These are phyloP conservation scores for Dendropsophus ebraccatus DNA, from an alignment of 2,113 vertebrate genomes.

Conservation along the genomic window DNA sequence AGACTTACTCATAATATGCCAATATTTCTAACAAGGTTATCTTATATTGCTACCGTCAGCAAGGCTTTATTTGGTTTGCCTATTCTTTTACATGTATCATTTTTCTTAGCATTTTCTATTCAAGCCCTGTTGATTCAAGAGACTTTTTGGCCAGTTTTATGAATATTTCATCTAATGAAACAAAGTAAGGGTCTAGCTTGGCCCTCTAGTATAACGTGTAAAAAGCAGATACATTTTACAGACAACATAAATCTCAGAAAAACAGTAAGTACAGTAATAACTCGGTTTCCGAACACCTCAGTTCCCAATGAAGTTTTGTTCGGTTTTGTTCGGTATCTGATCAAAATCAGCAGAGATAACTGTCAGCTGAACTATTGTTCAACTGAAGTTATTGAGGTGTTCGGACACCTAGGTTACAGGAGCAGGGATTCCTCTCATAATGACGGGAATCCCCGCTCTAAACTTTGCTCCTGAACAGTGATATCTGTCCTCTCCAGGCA, in stretches of 20 bases:
- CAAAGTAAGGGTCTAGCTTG: not conserved
- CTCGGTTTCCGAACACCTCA: no score
- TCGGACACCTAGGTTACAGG: no score
- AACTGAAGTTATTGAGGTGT: no score
- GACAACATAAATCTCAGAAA: not conserved
- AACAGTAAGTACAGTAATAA: not conserved
- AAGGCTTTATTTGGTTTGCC: conserved; percentile 33
- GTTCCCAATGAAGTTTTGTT: no score
- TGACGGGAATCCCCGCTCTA: no score
- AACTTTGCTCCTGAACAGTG: no score
- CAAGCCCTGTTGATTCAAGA: conserved; percentile 5
- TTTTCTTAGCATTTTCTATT: not conserved
- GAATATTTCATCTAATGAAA: not conserved
- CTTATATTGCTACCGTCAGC: conserved; percentile 24
- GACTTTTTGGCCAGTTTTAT: not conserved
- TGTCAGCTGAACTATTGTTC: no score
- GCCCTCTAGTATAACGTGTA: not conserved
- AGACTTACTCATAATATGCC: conserved; percentile 47
- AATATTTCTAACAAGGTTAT: conserved; percentile 39
- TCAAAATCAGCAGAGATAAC: no score
- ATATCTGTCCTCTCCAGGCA: no score
- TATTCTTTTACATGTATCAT: conserved; percentile 23
- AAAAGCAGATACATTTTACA: not conserved
- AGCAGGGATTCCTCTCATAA: no score
- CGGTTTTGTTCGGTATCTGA: no score